Evolutionary conservation across 1,140 invertebrate species (phyloP), one percentile per base, ranked within the genome.

Genomic region (Tachypleus tridentatus): DNA sequence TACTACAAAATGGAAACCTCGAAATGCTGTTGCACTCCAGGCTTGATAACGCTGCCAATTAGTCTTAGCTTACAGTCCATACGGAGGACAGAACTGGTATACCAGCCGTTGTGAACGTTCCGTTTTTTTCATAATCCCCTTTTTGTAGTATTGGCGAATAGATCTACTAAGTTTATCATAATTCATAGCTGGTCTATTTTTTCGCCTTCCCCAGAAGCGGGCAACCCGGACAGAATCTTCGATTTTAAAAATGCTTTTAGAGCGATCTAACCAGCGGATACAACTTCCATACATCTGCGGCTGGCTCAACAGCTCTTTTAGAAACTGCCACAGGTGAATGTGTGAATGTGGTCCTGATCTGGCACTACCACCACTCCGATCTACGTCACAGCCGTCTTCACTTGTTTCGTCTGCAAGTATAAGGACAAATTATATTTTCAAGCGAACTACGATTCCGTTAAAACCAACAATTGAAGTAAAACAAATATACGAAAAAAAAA

Each of bases 121-220:
- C 4, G 97, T 98, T 77, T 99, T 99, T 81, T 97, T 97, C 91
- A 99, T 99, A 77, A 99, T 99, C 48, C 72, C 94, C 77, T 99
- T 99, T 78, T 98, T 98, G 83, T 99, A 99, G 80, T 99, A 99
- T 77, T 99, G 97, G 11, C 97, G 81, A 70, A 99, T 97, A 68
- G 94, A 97, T 57, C 97, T 85, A 63, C 93, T 97, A 51, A 99
- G 79, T 76, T 99, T 99, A 81, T 99, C 97, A 79, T 99, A 99
- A 80, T 99, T 99, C 96, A 99, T 99, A 3, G 94, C 93, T 0
- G 96, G 94, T 9, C 96, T 82, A 79, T 99, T 99, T 77, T 99
- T 99, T 57, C 96, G 82, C 68, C 90, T 86, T 53, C 97, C 97
- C 97, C 97, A 99, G 4, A 97, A 82, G 65, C 87, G 83, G 0